phyloP scores from a whole-genome alignment of 2,797 vertebrate species.

The Knipowitschia caucasica region DNA sequence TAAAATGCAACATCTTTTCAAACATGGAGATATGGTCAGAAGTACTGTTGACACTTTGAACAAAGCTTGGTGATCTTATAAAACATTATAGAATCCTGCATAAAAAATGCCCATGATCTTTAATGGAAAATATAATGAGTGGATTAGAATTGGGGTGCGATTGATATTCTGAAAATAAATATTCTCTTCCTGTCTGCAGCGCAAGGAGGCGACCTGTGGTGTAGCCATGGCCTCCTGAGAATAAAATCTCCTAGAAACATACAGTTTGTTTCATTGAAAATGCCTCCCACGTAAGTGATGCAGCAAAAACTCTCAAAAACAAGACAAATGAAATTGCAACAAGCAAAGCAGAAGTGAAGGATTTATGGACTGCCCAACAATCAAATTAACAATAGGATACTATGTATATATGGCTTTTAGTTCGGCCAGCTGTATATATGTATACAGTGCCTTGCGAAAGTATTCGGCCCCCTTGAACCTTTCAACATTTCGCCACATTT shows the following conservation, averaged over 20 bases:
- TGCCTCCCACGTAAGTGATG: background rate
- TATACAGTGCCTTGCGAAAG: too few species aligned
- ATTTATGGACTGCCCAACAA: background rate
- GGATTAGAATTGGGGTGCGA: background rate
- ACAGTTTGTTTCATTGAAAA: background rate
- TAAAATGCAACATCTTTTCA: background rate
- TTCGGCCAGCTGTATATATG: too few species aligned
- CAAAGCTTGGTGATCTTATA: slow-evolving; percentile 3
- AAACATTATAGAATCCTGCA: background rate
- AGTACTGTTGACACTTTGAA: background rate
- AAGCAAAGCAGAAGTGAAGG: background rate
- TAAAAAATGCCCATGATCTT: slow-evolving; percentile 1
- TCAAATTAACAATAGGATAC: too few species aligned
- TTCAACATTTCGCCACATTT: too few species aligned
- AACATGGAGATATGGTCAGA: slow-evolving; percentile 1
- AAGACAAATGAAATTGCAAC: background rate
- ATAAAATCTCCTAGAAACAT: background rate
- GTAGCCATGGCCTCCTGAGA: background rate
- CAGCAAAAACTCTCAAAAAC: background rate
- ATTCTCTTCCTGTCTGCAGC: background rate
- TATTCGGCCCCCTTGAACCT: too few species aligned
- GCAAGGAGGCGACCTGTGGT: background rate
- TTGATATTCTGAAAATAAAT: slow-evolving; percentile 1
- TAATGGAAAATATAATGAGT: background rate
- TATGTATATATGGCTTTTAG: too few species aligned